These are phyloP conservation scores for Xestoiulus laeticollis DNA, from an alignment of 2,888 invertebrate species.

Conservation along the genomic window DNA sequence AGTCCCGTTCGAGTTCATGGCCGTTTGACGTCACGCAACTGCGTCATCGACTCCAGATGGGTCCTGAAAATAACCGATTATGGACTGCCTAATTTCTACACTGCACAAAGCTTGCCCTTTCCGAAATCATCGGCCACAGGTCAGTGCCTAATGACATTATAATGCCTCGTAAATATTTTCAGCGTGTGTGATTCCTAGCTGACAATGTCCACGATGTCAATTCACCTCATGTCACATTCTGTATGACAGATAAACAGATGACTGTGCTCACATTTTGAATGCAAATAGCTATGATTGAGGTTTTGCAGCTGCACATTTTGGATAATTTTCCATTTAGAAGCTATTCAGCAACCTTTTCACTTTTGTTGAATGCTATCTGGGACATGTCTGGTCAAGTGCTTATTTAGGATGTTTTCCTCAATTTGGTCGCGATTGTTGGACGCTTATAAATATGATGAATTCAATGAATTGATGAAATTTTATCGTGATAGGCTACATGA, in stretches of 20 bases:
- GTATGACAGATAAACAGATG: not conserved
- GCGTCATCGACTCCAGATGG: slow-evolving; percentile 95
- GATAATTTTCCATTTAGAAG: too few species aligned
- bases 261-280: not conserved
- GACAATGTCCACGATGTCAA: not conserved
- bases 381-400: too few species aligned
- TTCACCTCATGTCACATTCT: not conserved
- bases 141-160: slow-evolving; percentile 61
- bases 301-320: not conserved
- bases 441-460: too few species aligned
- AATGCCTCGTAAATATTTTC: not conserved
- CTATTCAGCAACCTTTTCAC: too few species aligned
- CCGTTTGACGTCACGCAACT: slow-evolving; percentile 86
- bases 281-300: not conserved
- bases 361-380: too few species aligned
- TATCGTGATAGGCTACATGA: too few species aligned
- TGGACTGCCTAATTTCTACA: slow-evolving; percentile 79
- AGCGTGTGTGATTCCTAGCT: not conserved
- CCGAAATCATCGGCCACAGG: slow-evolving; percentile 76
- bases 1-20: slow-evolving; percentile 86
- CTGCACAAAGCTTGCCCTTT: slow-evolving; percentile 75
- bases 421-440: too few species aligned
- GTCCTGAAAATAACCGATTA: slow-evolving; percentile 94
- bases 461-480: too few species aligned
- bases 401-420: too few species aligned